Evolutionary conservation across 1,140 invertebrate species (phyloP).

Genomic region (Ectropis grisescens): DNA sequence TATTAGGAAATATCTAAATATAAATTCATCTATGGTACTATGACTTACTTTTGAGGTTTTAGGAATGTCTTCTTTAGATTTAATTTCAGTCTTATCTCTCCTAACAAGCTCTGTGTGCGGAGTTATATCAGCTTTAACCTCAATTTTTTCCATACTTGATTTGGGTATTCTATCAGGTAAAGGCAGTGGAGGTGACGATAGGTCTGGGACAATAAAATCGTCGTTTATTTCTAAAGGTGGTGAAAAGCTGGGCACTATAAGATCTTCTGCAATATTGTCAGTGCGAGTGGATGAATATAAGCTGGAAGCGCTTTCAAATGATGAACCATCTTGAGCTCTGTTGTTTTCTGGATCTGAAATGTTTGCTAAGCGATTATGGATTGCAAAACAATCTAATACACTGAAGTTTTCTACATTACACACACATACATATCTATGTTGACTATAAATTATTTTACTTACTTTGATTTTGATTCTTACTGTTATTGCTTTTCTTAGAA

Average conservation of each 20-base stretch:
- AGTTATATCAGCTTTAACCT: constrained; percentile 55
- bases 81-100: constrained; percentile 63
- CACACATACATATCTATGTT: too few species aligned
- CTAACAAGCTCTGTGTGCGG: constrained; percentile 33
- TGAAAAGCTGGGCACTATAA: constrained; percentile 70
- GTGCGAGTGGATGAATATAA: constrained; percentile 81
- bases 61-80: constrained; percentile 33
- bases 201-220: constrained; percentile 63
- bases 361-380: not conserved
- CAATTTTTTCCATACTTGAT: constrained; percentile 43
- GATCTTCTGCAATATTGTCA: constrained; percentile 73
- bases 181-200: constrained; percentile 55
- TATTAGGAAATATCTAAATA: too few species aligned
- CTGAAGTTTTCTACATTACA: too few species aligned
- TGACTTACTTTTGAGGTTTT: constrained; percentile 37
- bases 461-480: constrained; percentile 56
- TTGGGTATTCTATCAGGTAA: constrained; percentile 53
- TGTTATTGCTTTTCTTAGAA: constrained; percentile 65
- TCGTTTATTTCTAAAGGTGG: constrained; percentile 63
- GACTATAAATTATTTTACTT: too few species aligned
- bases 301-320: constrained; percentile 85
- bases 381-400: not conserved
- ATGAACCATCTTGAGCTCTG: constrained; percentile 77
- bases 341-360: constrained; percentile 61
- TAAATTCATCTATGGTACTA: too few species aligned